Evolutionary conservation across 2,888 invertebrate species (phyloP), one percentile per base, ranked within the genome.

Genomic region (Nemoura dubitans): DNA sequence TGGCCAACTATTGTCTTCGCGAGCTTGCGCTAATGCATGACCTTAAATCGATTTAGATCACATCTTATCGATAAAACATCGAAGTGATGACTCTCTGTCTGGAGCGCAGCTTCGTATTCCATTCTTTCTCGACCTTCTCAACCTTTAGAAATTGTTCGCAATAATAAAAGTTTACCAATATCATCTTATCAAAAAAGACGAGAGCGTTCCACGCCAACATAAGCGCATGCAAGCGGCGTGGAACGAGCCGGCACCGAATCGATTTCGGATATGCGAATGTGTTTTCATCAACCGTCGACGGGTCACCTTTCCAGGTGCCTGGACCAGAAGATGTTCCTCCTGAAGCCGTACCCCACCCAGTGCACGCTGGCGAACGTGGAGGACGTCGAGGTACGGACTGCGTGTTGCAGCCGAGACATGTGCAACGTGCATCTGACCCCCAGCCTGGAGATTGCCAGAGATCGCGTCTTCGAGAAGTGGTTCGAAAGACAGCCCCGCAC

Each of bases 361-460:
- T 84, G 84, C 59, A 43, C 28, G 1, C 16, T 84, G 10, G 3
- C 84, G 5, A 0, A 14, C 0, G 29, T 43, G 2, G 76, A 27
- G 10, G 27, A 84, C 76, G 29, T 84, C 21, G 28, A 25, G n/a
- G 84, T 84, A 27, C 59, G 43, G 5, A 84, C 84, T 16, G 84
- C 84, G 10, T 84, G 84, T 27, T 84, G 84, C 76, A 26, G n/a
- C n/a, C 29, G 25, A 27, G 84, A 84, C 76, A 84, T 84, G 84
- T 84, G 84, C 59, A 84, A 84, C 76, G 10, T 84, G 29, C 0
- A 84, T 28, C 84, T 84, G 14, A 59, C 16, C 1, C 84, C 84
- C 3, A 21, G 7, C 27, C 28, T 84, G 59, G 29, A 25, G 76
- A 7, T 84, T 26, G 26, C 14, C 27, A 0, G 14, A n/a, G 16